Percentiles rank a stretch among this genome's conserved stretches.
Conservation (phyloP, 2,797 vertebrate genomes). For the Galago senegalensis region DNA sequence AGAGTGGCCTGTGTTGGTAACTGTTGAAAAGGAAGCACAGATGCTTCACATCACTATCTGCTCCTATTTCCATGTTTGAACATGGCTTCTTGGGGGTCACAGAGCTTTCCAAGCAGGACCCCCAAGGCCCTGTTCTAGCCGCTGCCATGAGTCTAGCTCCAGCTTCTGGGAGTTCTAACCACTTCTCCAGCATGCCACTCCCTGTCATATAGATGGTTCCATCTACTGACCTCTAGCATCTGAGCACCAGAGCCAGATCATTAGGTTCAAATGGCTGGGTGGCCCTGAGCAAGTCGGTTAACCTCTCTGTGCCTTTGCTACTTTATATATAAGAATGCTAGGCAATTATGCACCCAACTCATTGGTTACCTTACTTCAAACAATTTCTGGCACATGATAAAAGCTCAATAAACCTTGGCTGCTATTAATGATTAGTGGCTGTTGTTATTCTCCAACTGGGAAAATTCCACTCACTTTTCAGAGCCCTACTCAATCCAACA, state of each 20-base stretch:
- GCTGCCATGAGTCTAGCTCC: neutral
- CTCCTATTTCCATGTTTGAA: too few relatives aligned
- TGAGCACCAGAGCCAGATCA: neutral
- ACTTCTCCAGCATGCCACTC: accelerated
- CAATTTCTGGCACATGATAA: accelerated
- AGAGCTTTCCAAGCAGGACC: neutral
- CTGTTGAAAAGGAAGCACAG: accelerated
- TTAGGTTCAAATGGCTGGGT: neutral
- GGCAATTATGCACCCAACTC: accelerated
- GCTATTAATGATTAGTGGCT: accelerated
- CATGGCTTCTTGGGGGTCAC: neutral
- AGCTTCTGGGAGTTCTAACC: neutral
- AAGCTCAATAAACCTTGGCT: neutral
- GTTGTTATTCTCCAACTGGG: neutral
- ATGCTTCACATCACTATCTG: accelerated
- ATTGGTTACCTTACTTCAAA: neutral
- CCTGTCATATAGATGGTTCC: accelerated
- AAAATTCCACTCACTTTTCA: neutral
- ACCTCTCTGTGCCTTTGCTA: neutral
- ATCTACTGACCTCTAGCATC: too few relatives aligned
- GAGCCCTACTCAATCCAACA: neutral
- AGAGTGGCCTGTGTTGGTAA: accelerated
- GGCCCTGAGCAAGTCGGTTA: neutral
- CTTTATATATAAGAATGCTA: accelerated
- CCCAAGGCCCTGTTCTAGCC: neutral